These are phyloP conservation scores for Agrenia bidenticulata DNA, from an alignment of 2,888 invertebrate species.

Conservation along the genomic window DNA sequence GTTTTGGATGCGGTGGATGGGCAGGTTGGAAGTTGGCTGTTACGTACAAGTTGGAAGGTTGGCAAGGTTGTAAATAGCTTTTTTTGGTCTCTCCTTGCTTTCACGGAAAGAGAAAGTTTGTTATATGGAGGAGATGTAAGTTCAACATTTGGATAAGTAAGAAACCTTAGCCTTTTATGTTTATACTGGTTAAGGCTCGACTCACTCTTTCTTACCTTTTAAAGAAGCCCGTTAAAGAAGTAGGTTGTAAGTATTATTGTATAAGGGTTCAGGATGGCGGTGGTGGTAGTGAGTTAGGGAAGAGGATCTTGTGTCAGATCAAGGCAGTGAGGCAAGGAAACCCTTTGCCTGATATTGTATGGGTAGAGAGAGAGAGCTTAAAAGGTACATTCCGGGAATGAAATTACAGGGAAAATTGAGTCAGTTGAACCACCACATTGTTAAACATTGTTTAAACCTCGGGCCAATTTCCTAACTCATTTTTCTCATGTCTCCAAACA, in stretches of 20 bases:
- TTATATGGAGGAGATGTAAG: conserved; percentile 21
- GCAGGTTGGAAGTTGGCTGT: conserved; percentile 1
- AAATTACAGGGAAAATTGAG: conserved; percentile 53
- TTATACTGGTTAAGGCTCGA: conserved; percentile 13
- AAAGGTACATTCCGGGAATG: conserved; percentile 43
- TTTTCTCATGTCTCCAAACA: conserved; percentile 52
- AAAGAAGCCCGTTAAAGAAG: not conserved
- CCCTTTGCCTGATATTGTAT: too few relatives aligned
- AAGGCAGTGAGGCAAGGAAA: too few relatives aligned
- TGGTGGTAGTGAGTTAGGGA: not conserved
- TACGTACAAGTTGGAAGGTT: too few relatives aligned
- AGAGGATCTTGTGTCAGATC: too few relatives aligned
- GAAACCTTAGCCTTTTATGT: too few relatives aligned
- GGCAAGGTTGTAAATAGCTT: not conserved
- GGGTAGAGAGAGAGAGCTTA: too few relatives aligned
- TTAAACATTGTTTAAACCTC: conserved; percentile 39
- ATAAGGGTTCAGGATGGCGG: not conserved
- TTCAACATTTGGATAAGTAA: too few relatives aligned
- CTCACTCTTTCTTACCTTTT: conserved; percentile 17
- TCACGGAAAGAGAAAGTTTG: conserved; percentile 24
- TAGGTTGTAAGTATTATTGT: not conserved
- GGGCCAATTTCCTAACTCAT: conserved; percentile 49
- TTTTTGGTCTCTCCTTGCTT: conserved; percentile 9
- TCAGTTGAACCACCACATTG: conserved; percentile 37
- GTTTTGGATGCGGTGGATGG: not conserved